These are phyloP conservation scores for Malurus melanocephalus DNA, from an alignment of 2,113 vertebrate species.

Conservation along the genomic window DNA sequence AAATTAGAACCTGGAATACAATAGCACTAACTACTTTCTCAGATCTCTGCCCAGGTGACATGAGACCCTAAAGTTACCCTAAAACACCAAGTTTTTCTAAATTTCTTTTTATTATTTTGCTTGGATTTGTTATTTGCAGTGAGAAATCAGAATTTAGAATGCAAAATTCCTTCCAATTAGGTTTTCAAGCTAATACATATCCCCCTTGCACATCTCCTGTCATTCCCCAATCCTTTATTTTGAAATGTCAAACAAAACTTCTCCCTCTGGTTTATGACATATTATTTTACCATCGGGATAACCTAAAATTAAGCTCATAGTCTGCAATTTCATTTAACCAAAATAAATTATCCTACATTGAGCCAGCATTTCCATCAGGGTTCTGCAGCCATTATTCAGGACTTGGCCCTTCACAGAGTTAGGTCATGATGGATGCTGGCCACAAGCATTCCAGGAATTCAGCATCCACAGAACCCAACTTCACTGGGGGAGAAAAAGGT, in stretches of 20 bases:
- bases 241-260: background rate
- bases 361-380: background rate
- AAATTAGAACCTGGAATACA: background rate
- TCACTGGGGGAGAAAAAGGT: background rate
- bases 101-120: background rate
- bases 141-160: background rate
- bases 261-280: background rate
- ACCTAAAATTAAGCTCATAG: slow-evolving; percentile 40
- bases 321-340: slow-evolving; percentile 10
- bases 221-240: background rate
- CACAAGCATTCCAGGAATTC: background rate
- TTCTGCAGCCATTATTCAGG: background rate
- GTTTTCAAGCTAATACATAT: background rate
- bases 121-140: background rate
- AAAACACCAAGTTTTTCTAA: background rate
- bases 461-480: background rate
- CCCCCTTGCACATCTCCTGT: background rate
- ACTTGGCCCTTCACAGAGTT: background rate
- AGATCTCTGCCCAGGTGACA: background rate
- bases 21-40: background rate
- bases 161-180: background rate
- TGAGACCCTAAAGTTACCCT: background rate
- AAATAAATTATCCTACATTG: background rate
- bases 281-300: slow-evolving; percentile 1
- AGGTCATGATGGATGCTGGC: background rate